A percentile compares a stretch with the other conserved stretches of the same genome.
phyloP scores from a whole-genome alignment of 1,140 invertebrate genomes.

The Drosophila elegans region DNA sequence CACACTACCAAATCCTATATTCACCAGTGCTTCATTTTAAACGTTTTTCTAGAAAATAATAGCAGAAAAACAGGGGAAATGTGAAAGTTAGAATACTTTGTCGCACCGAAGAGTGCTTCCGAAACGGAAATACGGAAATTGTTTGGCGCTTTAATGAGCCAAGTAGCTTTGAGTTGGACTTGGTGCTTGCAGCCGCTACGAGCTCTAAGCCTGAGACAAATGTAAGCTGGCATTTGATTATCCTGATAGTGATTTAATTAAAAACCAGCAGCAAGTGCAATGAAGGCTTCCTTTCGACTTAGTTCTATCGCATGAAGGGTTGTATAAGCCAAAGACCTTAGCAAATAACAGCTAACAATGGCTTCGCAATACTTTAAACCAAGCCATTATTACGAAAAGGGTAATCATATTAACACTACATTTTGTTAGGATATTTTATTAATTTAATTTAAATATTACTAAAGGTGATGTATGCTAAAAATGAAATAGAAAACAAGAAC shows the following conservation, averaged over 20 bases:
- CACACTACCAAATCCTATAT: too few relatives aligned
- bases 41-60: not conserved
- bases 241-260: constrained; percentile 71
- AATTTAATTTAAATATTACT: too few relatives aligned
- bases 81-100: constrained; percentile 24
- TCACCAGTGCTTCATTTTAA: not conserved
- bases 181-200: constrained; percentile 19
- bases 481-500: too few relatives aligned
- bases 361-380: too few relatives aligned
- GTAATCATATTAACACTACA: too few relatives aligned
- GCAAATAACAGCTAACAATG: too few relatives aligned
- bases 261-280: constrained; percentile 58
- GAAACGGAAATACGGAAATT: constrained; percentile 59
- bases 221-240: constrained; percentile 59
- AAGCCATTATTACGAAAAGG: too few relatives aligned
- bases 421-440: too few relatives aligned
- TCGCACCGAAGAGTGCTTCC: constrained; percentile 55
- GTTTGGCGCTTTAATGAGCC: constrained; percentile 74
- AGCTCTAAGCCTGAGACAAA: constrained; percentile 32
- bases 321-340: too few relatives aligned
- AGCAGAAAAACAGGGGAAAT: constrained; percentile 9
- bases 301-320: constrained; percentile 1
- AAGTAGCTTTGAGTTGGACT: constrained; percentile 26
- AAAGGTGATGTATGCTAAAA: too few relatives aligned
- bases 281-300: constrained; percentile 18